These are phyloP conservation scores for Epinotia bilunana DNA, from an alignment of 2,888 invertebrate genomes.

Conservation along the genomic window DNA sequence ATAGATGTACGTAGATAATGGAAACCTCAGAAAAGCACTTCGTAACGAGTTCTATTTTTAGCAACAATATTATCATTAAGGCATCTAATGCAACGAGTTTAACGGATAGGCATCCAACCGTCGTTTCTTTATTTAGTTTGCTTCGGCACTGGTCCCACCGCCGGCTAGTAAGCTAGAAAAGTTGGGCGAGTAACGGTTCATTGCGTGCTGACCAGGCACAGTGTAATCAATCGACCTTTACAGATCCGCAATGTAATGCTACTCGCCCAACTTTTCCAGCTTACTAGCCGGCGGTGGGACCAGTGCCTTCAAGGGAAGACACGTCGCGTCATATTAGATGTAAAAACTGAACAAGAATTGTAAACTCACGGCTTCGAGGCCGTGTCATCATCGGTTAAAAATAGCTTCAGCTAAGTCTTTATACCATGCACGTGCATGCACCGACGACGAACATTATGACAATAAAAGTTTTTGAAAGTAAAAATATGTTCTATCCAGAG, in stretches of 20 bases:
- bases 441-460: slow-evolving; percentile 2
- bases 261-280: no score
- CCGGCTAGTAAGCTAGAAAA: no score
- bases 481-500: not conserved
- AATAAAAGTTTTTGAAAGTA: not conserved
- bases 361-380: slow-evolving; percentile 17
- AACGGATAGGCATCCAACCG: not conserved
- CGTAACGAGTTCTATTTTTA: not conserved
- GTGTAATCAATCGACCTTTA: no score
- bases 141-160: no score
- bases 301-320: no score
- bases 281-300: no score
- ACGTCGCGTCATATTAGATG: slow-evolving; percentile 6
- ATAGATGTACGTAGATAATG: no score
- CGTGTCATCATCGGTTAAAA: slow-evolving; percentile 37
- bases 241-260: no score
- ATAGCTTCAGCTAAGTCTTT: slow-evolving; percentile 33
- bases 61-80: no score
- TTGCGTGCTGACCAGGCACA: no score
- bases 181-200: no score
- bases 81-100: not conserved
- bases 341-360: slow-evolving; percentile 27
- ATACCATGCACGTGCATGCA: slow-evolving; percentile 40
- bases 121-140: not conserved
- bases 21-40: not conserved